Base-by-base conservation (phyloP, 2,797 vertebrate genomes). In the Podarcis siculus region DNA sequence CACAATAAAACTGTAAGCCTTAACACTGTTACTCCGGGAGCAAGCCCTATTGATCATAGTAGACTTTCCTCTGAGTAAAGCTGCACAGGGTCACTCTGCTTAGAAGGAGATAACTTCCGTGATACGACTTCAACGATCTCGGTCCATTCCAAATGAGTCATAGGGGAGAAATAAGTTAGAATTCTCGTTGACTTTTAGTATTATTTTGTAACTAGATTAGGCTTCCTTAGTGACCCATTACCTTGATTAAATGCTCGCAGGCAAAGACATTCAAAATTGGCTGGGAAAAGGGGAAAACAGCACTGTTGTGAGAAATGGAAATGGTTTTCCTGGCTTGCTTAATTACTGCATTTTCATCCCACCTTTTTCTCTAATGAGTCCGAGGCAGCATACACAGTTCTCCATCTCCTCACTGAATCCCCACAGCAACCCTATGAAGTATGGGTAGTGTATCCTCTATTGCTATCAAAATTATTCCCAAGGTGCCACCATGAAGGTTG, bases 121-220 rank as follows among this genome's bases (percentile, higher is more conserved):
- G 72, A 86, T n/a, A 19, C 45, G 79, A 84, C 79, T 23, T 39
- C 37, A 73, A 79, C 45, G 39, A 66, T 82, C 35, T 39, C 2
- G 4, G 42, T 30, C 73, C 72, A 61, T 58, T 66, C 27, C 66
- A 61, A 76, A 17, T 66, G 61, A 67, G 71, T 55, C 71, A 80
- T 27, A 23, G 13, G 39, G 45, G 83, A 89, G 83, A 75, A 76
- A 85, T 81, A 82, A n/a, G 15, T 86, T 71, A 35, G 27, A 78
- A 64, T 79, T 80, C 27, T 42, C 35, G 77, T 93, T 87, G 87
- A 42, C 83, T 83, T 12, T 71, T 71, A 35, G 75, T 78, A 81
- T 89, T 17, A 15, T 89, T 90, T 91, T 90, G 55, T n/a, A 64
- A 3, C 64, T 77, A 30, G 58, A 35, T 88, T 77, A 3, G 79